These are phyloP conservation scores for Ochropleura plecta DNA, from an alignment of 2,888 invertebrate species.

Conservation along the genomic window DNA sequence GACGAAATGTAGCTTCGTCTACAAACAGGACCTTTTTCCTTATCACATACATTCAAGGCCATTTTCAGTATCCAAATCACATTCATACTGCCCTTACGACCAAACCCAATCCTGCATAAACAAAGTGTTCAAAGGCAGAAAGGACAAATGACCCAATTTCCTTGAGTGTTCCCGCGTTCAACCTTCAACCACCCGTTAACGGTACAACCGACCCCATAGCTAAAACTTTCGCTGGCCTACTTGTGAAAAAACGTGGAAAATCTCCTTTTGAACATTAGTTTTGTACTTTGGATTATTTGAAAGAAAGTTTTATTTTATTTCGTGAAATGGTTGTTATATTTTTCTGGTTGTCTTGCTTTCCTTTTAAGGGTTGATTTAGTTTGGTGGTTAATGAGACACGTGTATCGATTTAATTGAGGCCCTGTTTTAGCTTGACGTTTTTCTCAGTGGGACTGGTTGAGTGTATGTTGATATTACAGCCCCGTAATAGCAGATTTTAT, in stretches of 20 bases:
- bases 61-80: conserved; percentile 62
- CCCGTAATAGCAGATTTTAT: too few species aligned
- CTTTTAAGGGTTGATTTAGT: conserved; percentile 15
- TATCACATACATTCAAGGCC: conserved; percentile 60
- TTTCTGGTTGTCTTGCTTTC: conserved; percentile 33
- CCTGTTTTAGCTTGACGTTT: not conserved
- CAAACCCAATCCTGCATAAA: conserved; percentile 72
- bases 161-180: conserved; percentile 74
- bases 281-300: conserved; percentile 42
- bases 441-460: too few species aligned
- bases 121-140: conserved; percentile 75
- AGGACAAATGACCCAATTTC: conserved; percentile 90
- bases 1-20: not conserved
- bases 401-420: conserved; percentile 12
- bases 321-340: conserved; percentile 17
- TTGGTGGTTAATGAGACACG: conserved; percentile 3
- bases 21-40: conserved; percentile 20
- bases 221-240: conserved; percentile 71
- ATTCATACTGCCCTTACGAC: conserved; percentile 60
- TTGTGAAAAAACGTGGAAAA: conserved; percentile 76
- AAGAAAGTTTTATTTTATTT: conserved; percentile 45
- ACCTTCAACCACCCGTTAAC: conserved; percentile 84
- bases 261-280: conserved; percentile 55
- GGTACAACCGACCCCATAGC: conserved; percentile 64
- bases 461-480: too few species aligned